Base-by-base conservation (phyloP, 2,888 invertebrate species). In the Nysson spinosus region DNA sequence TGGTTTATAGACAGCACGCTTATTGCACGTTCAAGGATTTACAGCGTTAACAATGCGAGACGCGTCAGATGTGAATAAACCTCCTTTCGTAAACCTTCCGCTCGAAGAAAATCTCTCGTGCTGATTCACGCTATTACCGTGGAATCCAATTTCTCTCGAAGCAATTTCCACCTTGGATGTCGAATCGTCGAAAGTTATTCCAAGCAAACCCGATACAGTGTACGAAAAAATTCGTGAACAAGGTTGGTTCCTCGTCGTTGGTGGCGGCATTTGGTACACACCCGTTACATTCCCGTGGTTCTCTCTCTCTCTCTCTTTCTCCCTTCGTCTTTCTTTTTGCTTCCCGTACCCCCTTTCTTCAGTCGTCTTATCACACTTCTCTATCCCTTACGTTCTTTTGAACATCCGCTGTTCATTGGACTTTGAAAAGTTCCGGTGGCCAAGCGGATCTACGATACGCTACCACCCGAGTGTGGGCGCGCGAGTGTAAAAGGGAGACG, bases 351-450 rank as follows among this genome's bases (percentile, higher is more conserved):
- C 34, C 26, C 17, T 14, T n/a, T 40, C 40, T 32, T 37, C 35
- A 19, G 46, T 12, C 24, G 34, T 65, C 32, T 49, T 3, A 16
- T 22, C 14, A 28, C 11, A 28, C 9, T 16, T 17, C 39, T 30
- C 19, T 42, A n/a, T 17, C 37, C 6, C 20, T 22, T 39, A 63
- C 24, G 39, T 19, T 26, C 55, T 49, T 56, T 43, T 52, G 55
- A 32, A 56, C 39, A 40, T 50, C 46, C 43, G 40, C 32, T 42
- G 34, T 49, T 42, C 52, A 34, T 58, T 61, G 70, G 62, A 51
- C 66, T 73, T 60, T 72, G 68, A 77, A 78, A 79, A 78, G 78
- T 76, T 76, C 60, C 66, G 64, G 69, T 75, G 65, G 61, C 46
- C 54, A 68, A 70, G 69, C 71, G 60, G 65, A 57, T 65, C 66